Evolutionary conservation across 30 jellyfish, hydroid and myxozoan species (phyloP), one percentile per base, ranked within the genome.

Genomic region (Catostylus mosaicus): DNA sequence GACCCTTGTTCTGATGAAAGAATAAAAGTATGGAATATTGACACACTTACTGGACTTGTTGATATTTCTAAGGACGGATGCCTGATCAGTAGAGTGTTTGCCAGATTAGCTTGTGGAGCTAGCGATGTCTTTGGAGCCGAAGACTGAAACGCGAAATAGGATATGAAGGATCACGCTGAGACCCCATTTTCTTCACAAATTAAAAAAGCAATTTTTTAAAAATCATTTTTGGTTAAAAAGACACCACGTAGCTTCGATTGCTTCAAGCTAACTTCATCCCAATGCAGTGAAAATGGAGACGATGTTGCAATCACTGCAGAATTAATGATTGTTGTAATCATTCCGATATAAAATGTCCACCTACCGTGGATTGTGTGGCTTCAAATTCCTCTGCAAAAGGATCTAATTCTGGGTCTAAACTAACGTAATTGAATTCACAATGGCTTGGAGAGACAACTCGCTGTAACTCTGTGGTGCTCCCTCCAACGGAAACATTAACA

Each of bases 381-480:
- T 75, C 93, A 54, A 79, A 84, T 31, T 94, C 99, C 80, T 94
- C 97, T 23, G 99, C 99, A 19, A 82, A 78, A 23, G 99, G 97
- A 76, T 94, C 99, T 10, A 94, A 66, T 82, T 94, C 99, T 35
- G 96, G 96, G 69, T 94, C 99, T 23, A 94, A 90, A 63, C 96
- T 94, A 78, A 94, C 94, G 60, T 88, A 94, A 20, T 78, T 48
- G 75, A 94, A 87, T 67, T 94, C 95, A 60, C 99, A 94, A 18
- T 64, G 95, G 67, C 97, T 82, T 1, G 97, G 85, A 7, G 99
- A 88, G 1, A 88, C 94, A 30, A 94, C 97, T 1, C 99, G 89
- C 46, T 94, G 99, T 22, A 94, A 61, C 57, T 94, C 97, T 18
- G 72, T 72, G 0, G 96, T 70, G 27, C 84, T 83, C 50, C 94